These are phyloP conservation scores for Engraulis encrasicolus DNA, from an alignment of 2,113 vertebrate genomes.

Conservation along the genomic window DNA sequence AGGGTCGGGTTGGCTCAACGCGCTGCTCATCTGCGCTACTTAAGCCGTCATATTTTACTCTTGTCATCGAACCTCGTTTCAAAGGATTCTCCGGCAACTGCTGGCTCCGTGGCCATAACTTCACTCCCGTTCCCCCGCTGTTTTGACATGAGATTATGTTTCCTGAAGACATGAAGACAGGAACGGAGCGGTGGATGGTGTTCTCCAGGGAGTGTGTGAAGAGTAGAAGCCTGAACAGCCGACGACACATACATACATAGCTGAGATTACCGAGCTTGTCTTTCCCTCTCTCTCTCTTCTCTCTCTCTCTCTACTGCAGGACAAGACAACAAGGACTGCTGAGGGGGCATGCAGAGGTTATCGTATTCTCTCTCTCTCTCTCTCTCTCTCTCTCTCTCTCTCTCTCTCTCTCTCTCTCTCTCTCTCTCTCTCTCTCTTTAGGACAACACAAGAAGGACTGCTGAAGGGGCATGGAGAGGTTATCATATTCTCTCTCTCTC, in stretches of 20 bases:
- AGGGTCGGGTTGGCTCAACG: not conserved
- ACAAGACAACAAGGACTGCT: constrained; percentile 42
- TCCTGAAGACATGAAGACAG: constrained; percentile 58
- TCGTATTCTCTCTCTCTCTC: no score
- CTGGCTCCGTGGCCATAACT: constrained; percentile 56
- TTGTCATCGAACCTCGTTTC: constrained; percentile 53
- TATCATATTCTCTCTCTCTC: constrained; percentile 45
- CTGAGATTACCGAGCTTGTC: constrained; percentile 58
- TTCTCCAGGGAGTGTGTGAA: constrained; percentile 33
- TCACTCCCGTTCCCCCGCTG: constrained; percentile 55
- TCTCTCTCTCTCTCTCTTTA: no score
- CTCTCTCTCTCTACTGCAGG: no score
- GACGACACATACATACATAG: constrained; percentile 65
- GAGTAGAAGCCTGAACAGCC: constrained; percentile 50
- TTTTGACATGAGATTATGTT: constrained; percentile 67
- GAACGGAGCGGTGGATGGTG: no score
- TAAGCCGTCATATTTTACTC: constrained; percentile 43
- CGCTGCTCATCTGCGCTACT: not conserved
- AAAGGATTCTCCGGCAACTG: constrained; percentile 47
- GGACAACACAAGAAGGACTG: constrained; percentile 45
- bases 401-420: no score
- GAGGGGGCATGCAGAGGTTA: constrained; percentile 38
- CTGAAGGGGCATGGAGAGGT: constrained; percentile 35
- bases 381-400: no score
- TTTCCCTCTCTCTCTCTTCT: no score